A percentile compares a stretch with the other conserved stretches of the same genome.
These are phyloP conservation scores for Drosophila sturtevanti DNA, from an alignment of 1,140 invertebrate genomes.

Conservation along the genomic window DNA sequence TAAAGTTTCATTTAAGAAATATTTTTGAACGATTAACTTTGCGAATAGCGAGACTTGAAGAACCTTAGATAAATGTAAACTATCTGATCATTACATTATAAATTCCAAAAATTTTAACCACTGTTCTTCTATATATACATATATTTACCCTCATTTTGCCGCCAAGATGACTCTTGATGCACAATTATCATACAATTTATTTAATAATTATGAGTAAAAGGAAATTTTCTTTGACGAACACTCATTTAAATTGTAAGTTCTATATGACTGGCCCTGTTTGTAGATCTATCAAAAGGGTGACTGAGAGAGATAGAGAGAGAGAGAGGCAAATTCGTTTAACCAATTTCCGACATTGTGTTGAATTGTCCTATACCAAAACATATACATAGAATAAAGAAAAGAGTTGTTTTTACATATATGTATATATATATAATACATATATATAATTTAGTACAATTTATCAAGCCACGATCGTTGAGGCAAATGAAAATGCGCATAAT, in stretches of 20 bases:
- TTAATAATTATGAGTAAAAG: conserved; percentile 47
- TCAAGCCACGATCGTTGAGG: conserved; percentile 27
- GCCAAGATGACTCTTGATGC: conserved; percentile 41
- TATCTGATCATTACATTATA: no score
- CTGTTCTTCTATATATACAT: neutral
- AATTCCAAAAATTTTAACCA: no score
- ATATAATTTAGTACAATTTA: conserved; percentile 45
- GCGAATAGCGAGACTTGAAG: no score
- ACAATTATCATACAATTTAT: conserved; percentile 52
- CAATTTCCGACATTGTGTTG: no score
- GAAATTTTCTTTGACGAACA: conserved; percentile 33
- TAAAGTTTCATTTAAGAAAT: no score
- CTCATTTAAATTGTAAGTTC: neutral
- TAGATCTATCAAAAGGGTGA: conserved; percentile 19
- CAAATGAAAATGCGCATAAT: conserved; percentile 34
- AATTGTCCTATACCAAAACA: conserved; percentile 19
- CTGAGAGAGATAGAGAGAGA: no score
- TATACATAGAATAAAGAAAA: conserved; percentile 19
- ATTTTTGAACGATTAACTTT: no score
- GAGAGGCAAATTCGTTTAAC: no score
- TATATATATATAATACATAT: no score
- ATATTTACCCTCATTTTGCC: conserved; percentile 42
- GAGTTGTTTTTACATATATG: conserved; percentile 12
- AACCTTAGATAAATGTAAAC: no score
- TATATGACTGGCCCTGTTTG: conserved; percentile 24